Conservation (phyloP, 2,797 vertebrate genomes). For the Oreortyx pictus region DNA sequence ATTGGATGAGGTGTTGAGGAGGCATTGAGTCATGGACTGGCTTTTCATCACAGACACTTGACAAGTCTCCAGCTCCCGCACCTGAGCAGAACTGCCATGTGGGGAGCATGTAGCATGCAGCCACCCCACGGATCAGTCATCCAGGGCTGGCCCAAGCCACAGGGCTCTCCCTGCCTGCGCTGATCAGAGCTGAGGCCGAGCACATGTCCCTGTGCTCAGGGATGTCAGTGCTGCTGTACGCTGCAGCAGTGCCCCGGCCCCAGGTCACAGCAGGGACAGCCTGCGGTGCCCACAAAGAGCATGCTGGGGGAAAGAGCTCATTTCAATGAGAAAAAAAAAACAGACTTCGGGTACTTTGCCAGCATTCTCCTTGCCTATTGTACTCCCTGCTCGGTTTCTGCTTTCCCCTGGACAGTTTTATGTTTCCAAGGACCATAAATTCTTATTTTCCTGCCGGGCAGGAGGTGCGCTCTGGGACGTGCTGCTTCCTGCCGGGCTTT, state of each 20-base stretch:
- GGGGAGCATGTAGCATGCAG: rapidly evolving
- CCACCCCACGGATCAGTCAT: background rate
- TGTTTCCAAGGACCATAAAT: slow-evolving; percentile 73
- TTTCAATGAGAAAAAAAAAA: slow-evolving; percentile 57
- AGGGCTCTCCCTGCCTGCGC: background rate
- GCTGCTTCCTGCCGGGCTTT: slow-evolving; percentile 39
- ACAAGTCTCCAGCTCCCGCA: background rate
- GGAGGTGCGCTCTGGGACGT: slow-evolving; percentile 44
- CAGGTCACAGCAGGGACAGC: rapidly evolving
- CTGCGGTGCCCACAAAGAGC: background rate
- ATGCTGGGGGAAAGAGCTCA: slow-evolving; percentile 23
- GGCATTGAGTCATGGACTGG: background rate
- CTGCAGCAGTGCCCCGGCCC: background rate
- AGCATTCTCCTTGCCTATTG: slow-evolving; percentile 61
- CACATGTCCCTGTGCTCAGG: background rate
- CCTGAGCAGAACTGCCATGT: rapidly evolving
- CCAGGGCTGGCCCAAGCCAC: rapidly evolving
- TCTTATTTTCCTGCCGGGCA: slow-evolving; percentile 58
- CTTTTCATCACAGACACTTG: background rate
- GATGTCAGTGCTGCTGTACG: rapidly evolving
- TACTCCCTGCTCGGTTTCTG: slow-evolving; percentile 31
- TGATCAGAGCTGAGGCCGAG: background rate
- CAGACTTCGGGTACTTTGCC: background rate
- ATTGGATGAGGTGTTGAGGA: background rate
- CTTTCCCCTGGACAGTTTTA: slow-evolving; percentile 58